Conservation (phyloP, 2,888 invertebrate species). For the Himalopsyche anomala region DNA sequence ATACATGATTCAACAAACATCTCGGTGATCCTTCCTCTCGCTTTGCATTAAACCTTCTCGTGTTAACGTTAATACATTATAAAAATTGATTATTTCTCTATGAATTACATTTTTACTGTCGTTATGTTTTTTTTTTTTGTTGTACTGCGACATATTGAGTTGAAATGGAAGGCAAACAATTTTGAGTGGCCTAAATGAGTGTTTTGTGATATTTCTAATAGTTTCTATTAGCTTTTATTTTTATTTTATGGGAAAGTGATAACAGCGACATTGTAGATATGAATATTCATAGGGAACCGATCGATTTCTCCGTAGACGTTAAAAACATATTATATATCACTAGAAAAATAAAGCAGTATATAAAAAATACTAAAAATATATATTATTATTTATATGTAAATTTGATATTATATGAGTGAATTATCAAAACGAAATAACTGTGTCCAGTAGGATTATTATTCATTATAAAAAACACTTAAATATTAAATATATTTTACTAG, state of each 20-base stretch:
- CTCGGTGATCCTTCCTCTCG: no score
- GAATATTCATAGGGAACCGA: constrained; percentile 18
- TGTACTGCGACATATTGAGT: not conserved
- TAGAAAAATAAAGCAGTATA: constrained; percentile 25
- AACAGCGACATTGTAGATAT: not conserved
- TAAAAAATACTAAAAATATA: constrained; percentile 29
- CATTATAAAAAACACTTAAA: constrained; percentile 35
- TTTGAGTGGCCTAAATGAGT: constrained; percentile 31
- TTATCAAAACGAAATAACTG: constrained; percentile 33
- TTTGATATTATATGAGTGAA: constrained; percentile 13
- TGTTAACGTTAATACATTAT: not conserved
- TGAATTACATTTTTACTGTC: constrained; percentile 18
- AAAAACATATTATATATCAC: constrained; percentile 38
- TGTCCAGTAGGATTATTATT: constrained; percentile 39
- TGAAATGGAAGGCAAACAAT: constrained; percentile 6
- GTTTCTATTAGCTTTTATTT: constrained; percentile 32
- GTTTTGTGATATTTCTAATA: constrained; percentile 40
- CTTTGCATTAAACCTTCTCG: not conserved
- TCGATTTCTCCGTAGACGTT: not conserved
- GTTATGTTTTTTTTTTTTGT: not conserved
- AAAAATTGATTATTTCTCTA: constrained; percentile 26
- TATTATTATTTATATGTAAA: constrained; percentile 43
- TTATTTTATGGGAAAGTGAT: constrained; percentile 1
- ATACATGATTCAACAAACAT: no score
- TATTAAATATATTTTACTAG: constrained; percentile 23